A percentile compares a stretch with the other conserved stretches of the same genome.
These are phyloP conservation scores for Sebastolobus alascanus DNA, from an alignment of 2,797 vertebrate species.

Conservation along the genomic window DNA sequence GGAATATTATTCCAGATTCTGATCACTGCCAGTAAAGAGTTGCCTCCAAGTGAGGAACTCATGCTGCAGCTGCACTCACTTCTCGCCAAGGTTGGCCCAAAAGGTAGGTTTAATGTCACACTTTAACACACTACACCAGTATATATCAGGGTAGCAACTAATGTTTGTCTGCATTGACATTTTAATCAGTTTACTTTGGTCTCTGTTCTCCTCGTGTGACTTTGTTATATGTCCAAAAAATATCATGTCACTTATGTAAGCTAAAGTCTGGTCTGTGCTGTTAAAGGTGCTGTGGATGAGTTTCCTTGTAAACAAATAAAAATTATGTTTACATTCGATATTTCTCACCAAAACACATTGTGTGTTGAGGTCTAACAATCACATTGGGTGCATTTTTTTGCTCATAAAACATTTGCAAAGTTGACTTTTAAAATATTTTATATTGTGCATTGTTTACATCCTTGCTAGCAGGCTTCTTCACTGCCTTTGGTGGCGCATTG, in stretches of 20 bases:
- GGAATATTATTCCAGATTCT: constrained; percentile 93
- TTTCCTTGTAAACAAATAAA: no score
- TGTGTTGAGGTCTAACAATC: neutral
- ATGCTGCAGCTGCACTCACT: constrained; percentile 95
- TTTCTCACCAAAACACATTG: neutral
- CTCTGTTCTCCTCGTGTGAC: neutral
- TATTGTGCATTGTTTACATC: neutral
- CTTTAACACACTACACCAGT: neutral
- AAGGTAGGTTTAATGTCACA: constrained; percentile 84
- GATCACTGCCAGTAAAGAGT: constrained; percentile 89
- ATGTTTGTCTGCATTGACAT: neutral
- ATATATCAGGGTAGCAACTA: neutral
- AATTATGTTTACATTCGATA: no score
- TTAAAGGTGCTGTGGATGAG: neutral
- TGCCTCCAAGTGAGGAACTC: constrained; percentile 91
- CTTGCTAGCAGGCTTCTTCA: neutral
- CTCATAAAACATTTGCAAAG: neutral
- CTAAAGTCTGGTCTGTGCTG: neutral
- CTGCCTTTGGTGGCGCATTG: neutral
- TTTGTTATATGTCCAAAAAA: neutral
- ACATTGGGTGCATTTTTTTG: neutral
- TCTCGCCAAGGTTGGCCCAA: constrained; percentile 95
- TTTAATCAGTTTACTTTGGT: neutral
- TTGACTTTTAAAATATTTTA: neutral
- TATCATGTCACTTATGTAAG: neutral